Base-by-base conservation (phyloP, 2,888 invertebrate genomes). In the Ochropleura leucogaster region DNA sequence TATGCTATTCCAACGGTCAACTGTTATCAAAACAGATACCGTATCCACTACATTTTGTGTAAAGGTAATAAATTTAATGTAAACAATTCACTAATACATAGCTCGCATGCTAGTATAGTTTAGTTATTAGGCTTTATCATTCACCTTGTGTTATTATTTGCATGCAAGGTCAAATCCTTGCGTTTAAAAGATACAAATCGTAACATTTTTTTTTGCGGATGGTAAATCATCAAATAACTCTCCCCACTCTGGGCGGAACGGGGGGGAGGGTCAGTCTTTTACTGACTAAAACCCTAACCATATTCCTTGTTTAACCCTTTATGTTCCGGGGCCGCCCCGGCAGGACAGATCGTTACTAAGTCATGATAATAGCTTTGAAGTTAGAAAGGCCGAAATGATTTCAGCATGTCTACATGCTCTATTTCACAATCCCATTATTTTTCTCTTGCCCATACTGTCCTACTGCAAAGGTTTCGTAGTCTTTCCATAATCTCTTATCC, bases 11-110 rank as follows among this genome's bases (percentile, higher is more conserved):
- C 88, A 86, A 85, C 89, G 90, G 91, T 91, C 91, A 92, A 87
- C 87, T 87, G 88, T 88, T 92, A 93, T 92, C 92, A 80, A 62
- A 57, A 80, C 72, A 82, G 91, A 92, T 91, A 92, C 71, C 59
- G 82, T 85, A 83, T 77, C 82, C 90, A 89, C 88, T 89, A 83
- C 80, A 87, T 77, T n/a, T 68, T 67, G 65, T 74, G 72, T 85
- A 55, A 72, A 65, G 67, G 60, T 74, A 73, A 80, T 51, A 60
- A 67, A 74, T 77, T 74, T 75, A 72, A 73, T 72, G 57, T 68
- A 62, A 53, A 65, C 77, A 82, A 81, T 81, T 80, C 79, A 77
- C 66, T 73, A 86, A 85, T 68, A 67, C 77, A 51, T 71, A 82
- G 71, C 79, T 84, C 64, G 67, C 68, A 40, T 63, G 68, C 47